Evolutionary conservation across 2,113 vertebrate genomes (phyloP), one percentile per base, ranked within the genome.

Genomic region (Hymenochirus boettgeri): DNA sequence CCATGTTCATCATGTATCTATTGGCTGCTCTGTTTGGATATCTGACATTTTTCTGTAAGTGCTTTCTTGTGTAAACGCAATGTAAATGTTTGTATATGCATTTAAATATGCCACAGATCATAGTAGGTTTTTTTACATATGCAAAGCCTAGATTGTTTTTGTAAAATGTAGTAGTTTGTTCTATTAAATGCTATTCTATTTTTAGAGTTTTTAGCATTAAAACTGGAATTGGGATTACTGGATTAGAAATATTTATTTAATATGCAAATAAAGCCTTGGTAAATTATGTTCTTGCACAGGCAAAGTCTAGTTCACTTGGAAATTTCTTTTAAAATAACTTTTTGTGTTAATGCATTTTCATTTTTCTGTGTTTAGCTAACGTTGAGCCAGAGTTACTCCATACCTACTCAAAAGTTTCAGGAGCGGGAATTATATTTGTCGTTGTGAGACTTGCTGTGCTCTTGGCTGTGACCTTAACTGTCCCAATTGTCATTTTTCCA

Each of bases 1-100:
- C 93, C 62, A 99, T 98, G 93, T 97, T 97, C 80, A 73, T 98
- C 74, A 98, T 95, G 96, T 99, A 99, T 71, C 87, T 99, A 66
- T 73, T 98, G 79, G 94, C 96, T 33, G 96, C 96, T 50, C 90
- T 99, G 51, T 99, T 98, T 2, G 96, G 96, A 78, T 99, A 99
- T 73, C 83, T 99, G 82, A 98, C 96, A 21, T 99, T 99, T 82
- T 91, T 93, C 21, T 74, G 96, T 99, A 72, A 94, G 69, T 85
- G 69, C n/a, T n/a, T n/a, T n/a, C n/a, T n/a, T n/a, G n/a, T n/a
- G n/a, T n/a, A n/a, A n/a, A n/a, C n/a, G n/a, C n/a, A n/a, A n/a
- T n/a, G n/a, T n/a, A n/a, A n/a, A n/a, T n/a, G n/a, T n/a, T n/a
- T n/a, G n/a, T n/a, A n/a, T 27, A 27, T 53, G 4, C 53, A n/a